Percentiles rank a stretch among this genome's conserved stretches.
phyloP scores from a whole-genome alignment of 1,140 invertebrate genomes.

The Eueides isabella region DNA sequence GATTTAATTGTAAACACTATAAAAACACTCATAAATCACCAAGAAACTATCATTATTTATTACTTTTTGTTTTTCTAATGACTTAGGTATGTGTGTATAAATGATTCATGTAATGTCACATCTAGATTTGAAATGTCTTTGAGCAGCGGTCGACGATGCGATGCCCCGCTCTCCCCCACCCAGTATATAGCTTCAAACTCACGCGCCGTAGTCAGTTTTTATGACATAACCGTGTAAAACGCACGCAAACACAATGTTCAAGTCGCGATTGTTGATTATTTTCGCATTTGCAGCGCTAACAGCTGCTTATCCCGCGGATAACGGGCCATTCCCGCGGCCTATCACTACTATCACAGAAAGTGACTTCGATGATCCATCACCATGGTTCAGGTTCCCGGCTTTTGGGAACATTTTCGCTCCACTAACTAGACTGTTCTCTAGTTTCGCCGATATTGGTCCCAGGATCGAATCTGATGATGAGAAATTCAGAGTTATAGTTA shows the following conservation, averaged over 20 bases:
- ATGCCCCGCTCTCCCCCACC: slow-evolving; percentile 59
- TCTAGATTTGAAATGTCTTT: slow-evolving; percentile 28
- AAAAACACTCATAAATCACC: slow-evolving; percentile 6
- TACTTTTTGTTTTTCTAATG: background rate
- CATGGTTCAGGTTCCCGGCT: slow-evolving; percentile 67
- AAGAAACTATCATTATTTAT: slow-evolving; percentile 1
- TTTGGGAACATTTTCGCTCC: slow-evolving; percentile 67
- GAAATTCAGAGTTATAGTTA: slow-evolving; percentile 68
- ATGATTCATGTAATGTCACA: slow-evolving; percentile 17
- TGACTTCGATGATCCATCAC: slow-evolving; percentile 57
- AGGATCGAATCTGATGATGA: slow-evolving; percentile 63
- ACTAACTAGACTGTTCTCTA: slow-evolving; percentile 66
- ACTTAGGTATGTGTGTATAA: background rate
- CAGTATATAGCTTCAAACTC: slow-evolving; percentile 71
- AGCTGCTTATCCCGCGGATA: slow-evolving; percentile 56
- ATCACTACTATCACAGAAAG: slow-evolving; percentile 57
- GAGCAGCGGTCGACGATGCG: slow-evolving; percentile 58
- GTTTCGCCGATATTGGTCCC: slow-evolving; percentile 66
- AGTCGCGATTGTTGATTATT: slow-evolving; percentile 60
- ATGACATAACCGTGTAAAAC: slow-evolving; percentile 47
- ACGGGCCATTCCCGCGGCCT: slow-evolving; percentile 51
- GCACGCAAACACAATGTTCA: slow-evolving; percentile 62
- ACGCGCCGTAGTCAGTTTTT: slow-evolving; percentile 67
- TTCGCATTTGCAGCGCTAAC: slow-evolving; percentile 56
- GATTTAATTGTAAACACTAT: background rate